A percentile compares a stretch with the other conserved stretches of the same genome.
phyloP scores from a whole-genome alignment of 2,888 invertebrate species.

The Hydraecia micacea region DNA sequence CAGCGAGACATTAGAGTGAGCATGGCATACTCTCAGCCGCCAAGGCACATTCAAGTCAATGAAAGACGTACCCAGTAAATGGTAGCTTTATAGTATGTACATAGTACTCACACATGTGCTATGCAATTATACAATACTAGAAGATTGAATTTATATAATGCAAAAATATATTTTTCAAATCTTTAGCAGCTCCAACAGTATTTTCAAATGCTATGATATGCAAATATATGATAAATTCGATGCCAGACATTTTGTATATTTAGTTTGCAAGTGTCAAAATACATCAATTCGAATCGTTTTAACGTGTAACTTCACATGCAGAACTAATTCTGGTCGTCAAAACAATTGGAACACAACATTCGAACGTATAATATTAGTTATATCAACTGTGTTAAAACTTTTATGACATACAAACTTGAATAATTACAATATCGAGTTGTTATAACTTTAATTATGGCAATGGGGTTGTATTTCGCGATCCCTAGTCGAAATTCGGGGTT shows the following conservation, averaged over 20 bases:
- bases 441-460: constrained; percentile 68
- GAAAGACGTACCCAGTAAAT: too few relatives aligned
- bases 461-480: constrained; percentile 61
- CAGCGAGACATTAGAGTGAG: too few relatives aligned
- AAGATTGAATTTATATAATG: too few relatives aligned
- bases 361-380: constrained; percentile 43
- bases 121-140: too few relatives aligned
- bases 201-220: too few relatives aligned
- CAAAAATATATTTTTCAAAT: too few relatives aligned
- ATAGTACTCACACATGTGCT: too few relatives aligned
- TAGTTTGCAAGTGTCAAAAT: background rate
- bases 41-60: too few relatives aligned
- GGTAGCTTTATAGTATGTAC: too few relatives aligned
- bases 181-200: too few relatives aligned
- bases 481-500: constrained; percentile 51
- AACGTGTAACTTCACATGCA: constrained; percentile 11
- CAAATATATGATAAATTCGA: too few relatives aligned
- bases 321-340: constrained; percentile 40
- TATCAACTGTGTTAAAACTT: constrained; percentile 60
- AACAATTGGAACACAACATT: constrained; percentile 48
- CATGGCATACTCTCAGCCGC: too few relatives aligned
- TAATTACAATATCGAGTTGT: constrained; percentile 64
- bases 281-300: background rate
- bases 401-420: constrained; percentile 60
- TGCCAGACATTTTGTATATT: background rate